Evolutionary conservation across 2,888 invertebrate species (phyloP), one percentile per base, ranked within the genome.

Genomic region (Caenorhabditis japonica): DNA sequence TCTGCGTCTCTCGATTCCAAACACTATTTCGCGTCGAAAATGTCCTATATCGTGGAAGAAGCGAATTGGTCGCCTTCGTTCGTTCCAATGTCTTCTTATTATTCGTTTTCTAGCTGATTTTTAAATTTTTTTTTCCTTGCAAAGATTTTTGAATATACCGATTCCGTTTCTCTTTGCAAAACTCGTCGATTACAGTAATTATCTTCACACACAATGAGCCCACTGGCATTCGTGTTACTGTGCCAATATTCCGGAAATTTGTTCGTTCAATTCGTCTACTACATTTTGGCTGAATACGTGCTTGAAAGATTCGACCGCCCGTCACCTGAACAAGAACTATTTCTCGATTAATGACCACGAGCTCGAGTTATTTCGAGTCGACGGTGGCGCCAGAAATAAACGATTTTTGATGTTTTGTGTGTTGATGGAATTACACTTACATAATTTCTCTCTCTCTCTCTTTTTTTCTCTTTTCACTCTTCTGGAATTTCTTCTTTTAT

Each of bases 181-280:
- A n/a, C n/a, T 33, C 21, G 17, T 30, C n/a, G n/a, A n/a, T n/a
- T n/a, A n/a, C 4, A n/a, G 17, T 23, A 19, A 13, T 23, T 43
- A 21, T 23, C 17, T 21, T 43, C 10, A 4, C 13, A 36, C 8
- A 17, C 36, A 44, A 74, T 74, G 74, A 41, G 41, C 46, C 47
- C 64, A 1, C 15, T 74, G 30, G 69, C 52, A n/a, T 74, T 81
- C 55, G 44, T 76, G 21, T 59, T 79, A 15, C 52, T 81, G 51
- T 77, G 77, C 61, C 70, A 77, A 49, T 83, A 83, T 56, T 82
- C 82, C 49, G 83, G 83, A 5, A 77, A 75, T 17, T 52, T 79
- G 4, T 76, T 83, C 53, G 83, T 83, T 19, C 83, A 83, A 52
- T 33, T 83, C 51, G 76, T 69, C 19, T 82, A 81, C 59, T 82